Evolutionary conservation across 2,888 invertebrate species (phyloP).

Genomic region (Drosophila macrothrix): DNA sequence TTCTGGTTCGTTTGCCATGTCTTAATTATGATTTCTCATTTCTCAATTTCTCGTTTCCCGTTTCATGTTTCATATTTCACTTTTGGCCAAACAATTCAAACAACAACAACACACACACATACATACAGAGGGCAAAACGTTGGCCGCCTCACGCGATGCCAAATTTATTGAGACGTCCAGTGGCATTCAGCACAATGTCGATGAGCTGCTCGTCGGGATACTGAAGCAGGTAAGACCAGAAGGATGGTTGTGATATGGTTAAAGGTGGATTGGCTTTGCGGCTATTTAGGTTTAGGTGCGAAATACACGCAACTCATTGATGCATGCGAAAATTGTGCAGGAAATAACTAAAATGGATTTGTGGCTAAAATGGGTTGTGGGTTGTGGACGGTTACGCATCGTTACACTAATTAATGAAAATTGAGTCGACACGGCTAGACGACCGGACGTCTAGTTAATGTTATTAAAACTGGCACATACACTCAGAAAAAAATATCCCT

Average conservation of each 20-base stretch:
- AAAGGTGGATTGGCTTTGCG: conserved; percentile 38
- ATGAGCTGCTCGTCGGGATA: conserved; percentile 96
- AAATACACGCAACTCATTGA: conserved; percentile 74
- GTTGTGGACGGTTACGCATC: conserved; percentile 36
- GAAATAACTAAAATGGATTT: conserved; percentile 75
- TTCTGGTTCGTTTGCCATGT: conserved; percentile 8
- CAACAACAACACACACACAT: conserved; percentile 49
- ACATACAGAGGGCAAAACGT: conserved; percentile 94
- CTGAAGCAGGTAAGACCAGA: conserved; percentile 89
- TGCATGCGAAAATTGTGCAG: conserved; percentile 74
- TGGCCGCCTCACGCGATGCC: conserved; percentile 94
- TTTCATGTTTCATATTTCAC: conserved; percentile 34
- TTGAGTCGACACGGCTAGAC: conserved; percentile 32
- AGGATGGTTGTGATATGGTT: background rate
- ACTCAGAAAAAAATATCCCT: background rate
- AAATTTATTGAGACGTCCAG: conserved; percentile 98
- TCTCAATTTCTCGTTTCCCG: conserved; percentile 13
- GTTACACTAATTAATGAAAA: conserved; percentile 74
- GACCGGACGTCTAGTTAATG: conserved; percentile 22
- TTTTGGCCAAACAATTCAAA: conserved; percentile 5
- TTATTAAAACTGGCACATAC: conserved; percentile 33
- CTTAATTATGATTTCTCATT: conserved; percentile 71
- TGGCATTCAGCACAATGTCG: conserved; percentile 98
- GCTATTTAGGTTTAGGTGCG: conserved; percentile 63
- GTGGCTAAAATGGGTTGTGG: conserved; percentile 18